These are phyloP conservation scores for Sciaenops ocellatus DNA, from an alignment of 2,797 vertebrate genomes.

Conservation along the genomic window DNA sequence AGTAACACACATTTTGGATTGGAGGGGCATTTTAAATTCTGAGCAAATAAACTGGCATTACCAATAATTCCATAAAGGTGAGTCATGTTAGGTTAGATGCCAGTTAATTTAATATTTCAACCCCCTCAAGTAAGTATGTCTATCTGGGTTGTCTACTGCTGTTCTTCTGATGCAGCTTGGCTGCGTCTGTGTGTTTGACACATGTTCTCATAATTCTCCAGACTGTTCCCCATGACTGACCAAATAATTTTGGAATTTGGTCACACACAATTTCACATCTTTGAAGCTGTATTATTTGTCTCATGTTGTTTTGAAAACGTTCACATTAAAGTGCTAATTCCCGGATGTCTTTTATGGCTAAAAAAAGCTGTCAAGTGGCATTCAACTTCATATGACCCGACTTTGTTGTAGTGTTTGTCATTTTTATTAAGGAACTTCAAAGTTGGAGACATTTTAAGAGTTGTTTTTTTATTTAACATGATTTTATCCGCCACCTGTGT, in stretches of 20 bases:
- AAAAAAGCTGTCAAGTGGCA: background rate
- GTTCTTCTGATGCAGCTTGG: constrained; percentile 12
- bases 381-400: constrained; percentile 9
- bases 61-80: background rate
- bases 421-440: constrained; percentile 29
- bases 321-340: constrained; percentile 33
- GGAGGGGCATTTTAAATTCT: background rate
- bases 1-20: background rate
- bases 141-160: background rate
- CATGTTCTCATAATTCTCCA: constrained; percentile 41
- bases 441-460: constrained; percentile 18
- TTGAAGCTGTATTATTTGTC: constrained; percentile 45
- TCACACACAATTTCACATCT: constrained; percentile 40
- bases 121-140: background rate
- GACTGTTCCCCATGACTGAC: constrained; percentile 12
- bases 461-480: constrained; percentile 1
- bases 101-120: background rate
- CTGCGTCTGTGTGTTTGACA: constrained; percentile 39
- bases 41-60: background rate
- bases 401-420: constrained; percentile 11
- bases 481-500: constrained; percentile 27
- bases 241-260: constrained; percentile 42
- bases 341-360: constrained; percentile 15
- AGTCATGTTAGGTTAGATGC: background rate
- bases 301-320: constrained; percentile 39